These are phyloP conservation scores for Cremastobaeus sp. DNA, from an alignment of 2,888 invertebrate genomes.

Conservation along the genomic window DNA sequence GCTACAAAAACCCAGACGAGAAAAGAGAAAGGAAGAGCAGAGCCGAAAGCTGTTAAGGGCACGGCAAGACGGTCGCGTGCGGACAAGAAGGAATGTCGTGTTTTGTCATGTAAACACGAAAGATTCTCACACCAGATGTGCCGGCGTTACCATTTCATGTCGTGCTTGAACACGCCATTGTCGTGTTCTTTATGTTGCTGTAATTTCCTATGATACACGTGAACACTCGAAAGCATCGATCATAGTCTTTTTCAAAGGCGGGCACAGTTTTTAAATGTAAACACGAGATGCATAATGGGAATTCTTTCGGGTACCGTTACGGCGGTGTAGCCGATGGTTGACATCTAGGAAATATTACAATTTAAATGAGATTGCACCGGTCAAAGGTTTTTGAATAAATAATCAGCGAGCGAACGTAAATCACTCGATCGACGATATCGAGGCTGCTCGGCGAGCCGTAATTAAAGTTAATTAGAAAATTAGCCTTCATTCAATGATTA, in stretches of 20 bases:
- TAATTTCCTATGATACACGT: slow-evolving; percentile 46
- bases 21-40: slow-evolving; percentile 3
- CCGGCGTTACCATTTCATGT: slow-evolving; percentile 49
- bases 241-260: slow-evolving; percentile 18
- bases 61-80: slow-evolving; percentile 47
- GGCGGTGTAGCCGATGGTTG: slow-evolving; percentile 15
- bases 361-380: slow-evolving; percentile 29
- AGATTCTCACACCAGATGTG: slow-evolving; percentile 57
- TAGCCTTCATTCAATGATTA: slow-evolving; percentile 28
- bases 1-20: too few relatives aligned
- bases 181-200: slow-evolving; percentile 40
- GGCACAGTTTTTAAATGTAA: slow-evolving; percentile 21
- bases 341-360: slow-evolving; percentile 19
- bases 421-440: slow-evolving; percentile 13
- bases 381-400: slow-evolving; percentile 42
- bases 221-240: slow-evolving; percentile 29
- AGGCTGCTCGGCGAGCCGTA: slow-evolving; percentile 1
- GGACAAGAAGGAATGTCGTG: slow-evolving; percentile 47
- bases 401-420: slow-evolving; percentile 17
- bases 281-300: slow-evolving; percentile 34
- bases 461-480: slow-evolving; percentile 27
- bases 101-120: slow-evolving; percentile 57
- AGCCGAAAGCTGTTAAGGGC: slow-evolving; percentile 35
- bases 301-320: slow-evolving; percentile 31
- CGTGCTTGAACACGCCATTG: slow-evolving; percentile 47